phyloP scores from a whole-genome alignment of 2,113 vertebrate genomes.

The Catharus fuscescens region DNA sequence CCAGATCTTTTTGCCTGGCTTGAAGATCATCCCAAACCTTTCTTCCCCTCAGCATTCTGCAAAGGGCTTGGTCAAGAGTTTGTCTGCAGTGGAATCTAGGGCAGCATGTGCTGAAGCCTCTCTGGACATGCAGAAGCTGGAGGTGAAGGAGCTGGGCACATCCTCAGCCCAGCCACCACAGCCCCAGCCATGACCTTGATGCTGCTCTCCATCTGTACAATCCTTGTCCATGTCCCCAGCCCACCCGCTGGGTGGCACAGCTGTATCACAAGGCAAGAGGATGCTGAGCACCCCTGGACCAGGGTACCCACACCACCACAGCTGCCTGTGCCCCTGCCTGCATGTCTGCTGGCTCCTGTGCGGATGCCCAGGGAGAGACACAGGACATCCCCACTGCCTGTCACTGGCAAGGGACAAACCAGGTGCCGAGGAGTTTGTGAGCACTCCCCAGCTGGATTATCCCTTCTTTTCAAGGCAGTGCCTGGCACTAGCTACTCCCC shows the following conservation, averaged over 20 bases:
- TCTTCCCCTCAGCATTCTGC: neutral
- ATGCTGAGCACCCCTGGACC: neutral
- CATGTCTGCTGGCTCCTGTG: neutral
- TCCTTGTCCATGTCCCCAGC: neutral
- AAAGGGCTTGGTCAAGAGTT: neutral
- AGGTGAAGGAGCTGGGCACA: neutral
- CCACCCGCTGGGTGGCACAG: accelerated
- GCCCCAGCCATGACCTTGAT: accelerated
- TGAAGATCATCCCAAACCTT: neutral
- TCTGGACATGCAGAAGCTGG: neutral
- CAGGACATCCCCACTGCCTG: neutral
- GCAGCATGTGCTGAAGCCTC: neutral
- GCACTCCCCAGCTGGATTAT: neutral
- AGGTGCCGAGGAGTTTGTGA: neutral
- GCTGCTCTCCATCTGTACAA: accelerated
- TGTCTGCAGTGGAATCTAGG: neutral
- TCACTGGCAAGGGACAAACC: neutral
- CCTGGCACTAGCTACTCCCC: neutral
- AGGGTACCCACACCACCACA: neutral
- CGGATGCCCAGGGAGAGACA: neutral
- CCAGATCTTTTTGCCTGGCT: neutral
- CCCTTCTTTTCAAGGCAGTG: neutral
- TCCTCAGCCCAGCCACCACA: neutral
- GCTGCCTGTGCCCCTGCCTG: neutral
- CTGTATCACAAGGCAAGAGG: neutral